Evolutionary conservation across 37 sponge, comb jelly and placozoan genomes (phyloP).

Genomic region (Hormiphora californensis): DNA sequence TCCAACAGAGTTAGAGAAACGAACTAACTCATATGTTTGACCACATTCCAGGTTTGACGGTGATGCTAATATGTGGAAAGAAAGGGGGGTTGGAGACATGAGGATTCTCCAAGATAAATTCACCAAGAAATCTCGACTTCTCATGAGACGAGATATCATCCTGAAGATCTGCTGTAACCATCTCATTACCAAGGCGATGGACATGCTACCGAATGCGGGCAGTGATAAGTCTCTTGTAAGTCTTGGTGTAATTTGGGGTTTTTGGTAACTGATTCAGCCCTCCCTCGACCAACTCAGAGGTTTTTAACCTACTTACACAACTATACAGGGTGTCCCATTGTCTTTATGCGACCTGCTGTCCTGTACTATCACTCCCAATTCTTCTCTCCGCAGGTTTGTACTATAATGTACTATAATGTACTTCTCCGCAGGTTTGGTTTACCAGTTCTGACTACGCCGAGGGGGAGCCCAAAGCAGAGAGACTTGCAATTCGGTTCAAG

Average conservation of each 20-base stretch:
- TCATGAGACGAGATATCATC: conserved; percentile 87
- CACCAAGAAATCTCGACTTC: conserved; percentile 63
- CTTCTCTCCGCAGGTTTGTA: too few relatives aligned
- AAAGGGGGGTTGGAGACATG: conserved; percentile 80
- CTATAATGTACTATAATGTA: too few relatives aligned
- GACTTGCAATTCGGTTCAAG: conserved; percentile 73
- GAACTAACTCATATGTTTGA: too few relatives aligned
- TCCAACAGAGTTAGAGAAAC: too few relatives aligned
- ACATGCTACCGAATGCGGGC: conserved; percentile 56
- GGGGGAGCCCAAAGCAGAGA: conserved; percentile 66
- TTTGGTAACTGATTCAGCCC: too few relatives aligned
- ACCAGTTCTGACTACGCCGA: conserved; percentile 76
- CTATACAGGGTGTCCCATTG: too few relatives aligned
- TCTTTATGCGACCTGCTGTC: too few relatives aligned
- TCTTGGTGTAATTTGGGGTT: too few relatives aligned
- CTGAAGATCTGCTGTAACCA: conserved; percentile 92
- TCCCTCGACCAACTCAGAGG: too few relatives aligned
- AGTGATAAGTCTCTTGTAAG: conserved; percentile 59
- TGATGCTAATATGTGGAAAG: conserved; percentile 70
- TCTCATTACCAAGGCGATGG: conserved; percentile 70
- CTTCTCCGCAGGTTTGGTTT: conserved; percentile 80
- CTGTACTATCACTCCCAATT: too few relatives aligned
- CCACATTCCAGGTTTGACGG: conserved; percentile 67
- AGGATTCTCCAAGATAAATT: conserved; percentile 67
- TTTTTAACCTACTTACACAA: too few relatives aligned